phyloP scores from a whole-genome alignment of 2,797 vertebrate genomes.

The Spheniscus humboldti region DNA sequence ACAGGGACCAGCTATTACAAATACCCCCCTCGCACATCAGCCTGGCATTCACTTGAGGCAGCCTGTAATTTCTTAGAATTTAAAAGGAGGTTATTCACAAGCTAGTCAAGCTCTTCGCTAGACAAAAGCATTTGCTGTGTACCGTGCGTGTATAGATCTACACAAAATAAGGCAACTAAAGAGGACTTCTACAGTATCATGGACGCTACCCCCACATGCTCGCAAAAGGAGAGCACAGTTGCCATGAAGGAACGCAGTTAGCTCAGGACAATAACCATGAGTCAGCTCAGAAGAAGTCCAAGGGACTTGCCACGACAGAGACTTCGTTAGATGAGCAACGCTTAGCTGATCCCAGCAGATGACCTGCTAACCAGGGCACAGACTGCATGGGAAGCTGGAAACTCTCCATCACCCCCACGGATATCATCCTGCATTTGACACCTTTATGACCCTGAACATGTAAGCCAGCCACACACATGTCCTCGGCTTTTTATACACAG shows the following conservation, averaged over 20 bases:
- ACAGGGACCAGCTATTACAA: background rate
- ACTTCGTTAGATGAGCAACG: background rate
- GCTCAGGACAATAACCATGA: rapidly evolving
- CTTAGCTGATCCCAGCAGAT: background rate
- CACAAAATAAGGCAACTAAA: background rate
- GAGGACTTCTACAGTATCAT: background rate
- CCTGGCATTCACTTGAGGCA: background rate
- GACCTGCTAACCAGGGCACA: too few species aligned
- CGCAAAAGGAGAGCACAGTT: background rate
- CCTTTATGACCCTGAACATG: background rate
- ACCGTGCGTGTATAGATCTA: background rate
- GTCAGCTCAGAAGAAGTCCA: background rate
- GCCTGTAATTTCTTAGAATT: background rate
- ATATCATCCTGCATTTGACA: background rate
- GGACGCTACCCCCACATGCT: background rate
- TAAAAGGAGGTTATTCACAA: background rate
- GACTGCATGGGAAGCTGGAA: too few species aligned
- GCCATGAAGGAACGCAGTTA: background rate
- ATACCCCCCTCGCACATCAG: background rate
- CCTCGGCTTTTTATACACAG: background rate
- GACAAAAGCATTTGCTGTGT: background rate
- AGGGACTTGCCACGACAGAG: background rate
- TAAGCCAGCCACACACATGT: background rate
- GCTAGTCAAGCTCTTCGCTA: background rate
- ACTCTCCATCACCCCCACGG: rapidly evolving